Conservation (phyloP, 2,797 vertebrate species). For the Sebastes hubbsi region DNA sequence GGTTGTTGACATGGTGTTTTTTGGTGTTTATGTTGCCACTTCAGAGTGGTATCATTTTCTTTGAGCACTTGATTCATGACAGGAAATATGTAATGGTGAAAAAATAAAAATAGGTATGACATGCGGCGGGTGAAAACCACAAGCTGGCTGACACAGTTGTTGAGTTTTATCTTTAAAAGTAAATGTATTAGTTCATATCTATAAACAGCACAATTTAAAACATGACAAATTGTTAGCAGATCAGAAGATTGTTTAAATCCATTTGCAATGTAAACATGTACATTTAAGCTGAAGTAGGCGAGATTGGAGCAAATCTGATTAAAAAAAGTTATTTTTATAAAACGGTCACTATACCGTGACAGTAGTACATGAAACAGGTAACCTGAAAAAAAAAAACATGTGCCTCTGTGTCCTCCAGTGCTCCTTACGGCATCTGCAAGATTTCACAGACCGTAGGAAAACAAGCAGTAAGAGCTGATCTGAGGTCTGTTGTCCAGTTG, state of each 20-base stretch:
- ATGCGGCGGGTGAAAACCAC: not conserved
- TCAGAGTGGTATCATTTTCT: not conserved
- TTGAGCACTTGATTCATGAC: not conserved
- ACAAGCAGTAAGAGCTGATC: too few species aligned
- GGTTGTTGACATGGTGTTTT: not conserved
- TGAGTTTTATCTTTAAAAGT: not conserved
- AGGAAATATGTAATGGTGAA: not conserved
- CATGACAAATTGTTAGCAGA: not conserved
- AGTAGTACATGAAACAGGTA: too few species aligned
- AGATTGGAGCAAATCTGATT: too few species aligned
- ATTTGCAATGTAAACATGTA: not conserved
- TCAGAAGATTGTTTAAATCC: not conserved
- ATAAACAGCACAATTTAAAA: not conserved
- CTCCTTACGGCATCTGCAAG: too few species aligned
- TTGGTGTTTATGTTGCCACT: not conserved
- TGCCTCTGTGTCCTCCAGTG: too few species aligned
- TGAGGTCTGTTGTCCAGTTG: too few species aligned
- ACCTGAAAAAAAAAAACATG: too few species aligned
- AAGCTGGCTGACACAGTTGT: not conserved
- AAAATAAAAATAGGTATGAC: too few species aligned
- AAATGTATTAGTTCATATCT: not conserved
- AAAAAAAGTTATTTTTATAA: too few species aligned
- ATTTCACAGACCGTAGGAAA: too few species aligned
- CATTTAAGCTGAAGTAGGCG: accelerated
- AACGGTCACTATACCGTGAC: too few species aligned